Conservation (phyloP, 2,113 vertebrate genomes). For the Pomatorhinus ruficollis region DNA sequence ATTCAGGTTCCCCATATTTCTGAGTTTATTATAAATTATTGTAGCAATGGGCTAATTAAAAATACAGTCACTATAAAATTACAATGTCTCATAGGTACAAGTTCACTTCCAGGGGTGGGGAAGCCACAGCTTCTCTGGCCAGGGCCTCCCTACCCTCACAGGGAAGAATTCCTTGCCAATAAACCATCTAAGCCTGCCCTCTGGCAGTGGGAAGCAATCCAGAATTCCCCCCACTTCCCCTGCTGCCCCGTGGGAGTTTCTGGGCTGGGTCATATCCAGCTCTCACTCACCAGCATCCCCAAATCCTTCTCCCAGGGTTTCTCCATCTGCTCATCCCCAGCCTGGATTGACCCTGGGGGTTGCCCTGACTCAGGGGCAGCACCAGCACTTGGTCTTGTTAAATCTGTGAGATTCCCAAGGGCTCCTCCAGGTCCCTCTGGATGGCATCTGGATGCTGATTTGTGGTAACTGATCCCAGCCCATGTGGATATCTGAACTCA, state of each 20-base stretch:
- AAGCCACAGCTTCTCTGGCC: neutral
- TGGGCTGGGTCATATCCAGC: neutral
- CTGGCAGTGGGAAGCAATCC: neutral
- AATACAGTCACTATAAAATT: neutral
- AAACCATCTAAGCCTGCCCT: neutral
- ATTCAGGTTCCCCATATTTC: neutral
- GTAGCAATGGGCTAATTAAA: neutral
- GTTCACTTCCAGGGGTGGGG: neutral
- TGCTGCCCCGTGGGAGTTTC: rapidly evolving
- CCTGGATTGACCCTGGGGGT: neutral
- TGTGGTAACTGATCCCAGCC: neutral
- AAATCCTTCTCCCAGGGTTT: neutral
- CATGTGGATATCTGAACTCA: rapidly evolving
- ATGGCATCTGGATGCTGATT: rapidly evolving
- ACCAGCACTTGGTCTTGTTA: neutral
- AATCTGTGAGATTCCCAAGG: neutral
- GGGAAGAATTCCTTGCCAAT: neutral
- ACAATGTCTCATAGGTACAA: neutral
- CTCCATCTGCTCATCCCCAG: neutral
- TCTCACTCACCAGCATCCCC: neutral
- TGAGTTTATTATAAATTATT: neutral
- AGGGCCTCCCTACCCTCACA: neutral
- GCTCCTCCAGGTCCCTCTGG: neutral
- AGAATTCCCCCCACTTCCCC: neutral
- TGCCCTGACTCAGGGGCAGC: neutral